Evolutionary conservation across 2,888 invertebrate species (phyloP).

Genomic region (Eurytoma adleriae): DNA sequence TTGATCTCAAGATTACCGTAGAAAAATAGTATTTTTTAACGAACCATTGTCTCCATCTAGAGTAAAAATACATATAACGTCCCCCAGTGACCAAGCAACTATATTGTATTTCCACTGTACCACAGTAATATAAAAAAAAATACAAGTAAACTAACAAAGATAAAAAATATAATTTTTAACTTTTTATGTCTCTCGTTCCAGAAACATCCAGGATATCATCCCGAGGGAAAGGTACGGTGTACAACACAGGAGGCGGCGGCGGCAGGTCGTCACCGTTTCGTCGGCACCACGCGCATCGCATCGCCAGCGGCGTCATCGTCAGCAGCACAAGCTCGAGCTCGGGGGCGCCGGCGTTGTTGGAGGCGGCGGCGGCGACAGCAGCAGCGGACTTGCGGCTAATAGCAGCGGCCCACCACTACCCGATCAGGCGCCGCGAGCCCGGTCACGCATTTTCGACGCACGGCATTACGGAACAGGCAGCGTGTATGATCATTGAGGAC

Average conservation of each 20-base stretch:
- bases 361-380: slow-evolving; percentile 8
- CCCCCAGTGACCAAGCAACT: no score
- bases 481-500: slow-evolving; percentile 76
- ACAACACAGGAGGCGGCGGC: slow-evolving; percentile 75
- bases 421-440: neutral
- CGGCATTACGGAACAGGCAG: slow-evolving; percentile 73
- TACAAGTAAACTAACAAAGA: no score
- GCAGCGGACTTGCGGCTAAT: neutral
- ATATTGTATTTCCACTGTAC: no score
- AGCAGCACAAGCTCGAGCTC: neutral
- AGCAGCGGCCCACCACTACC: slow-evolving; percentile 7
- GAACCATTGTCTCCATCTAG: no score
- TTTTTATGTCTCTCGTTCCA: no score
- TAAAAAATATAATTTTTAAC: no score
- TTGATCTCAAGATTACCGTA: no score
- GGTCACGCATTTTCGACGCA: slow-evolving; percentile 57
- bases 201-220: slow-evolving; percentile 92
- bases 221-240: slow-evolving; percentile 84
- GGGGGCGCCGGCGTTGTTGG: neutral
- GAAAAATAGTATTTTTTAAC: no score
- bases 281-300: neutral
- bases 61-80: no score
- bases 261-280: slow-evolving; percentile 60
- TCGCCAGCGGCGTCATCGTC: neutral
- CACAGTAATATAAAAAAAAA: no score